A percentile compares a stretch with the other conserved stretches of the same genome.
Evolutionary conservation across 2,888 invertebrate species (phyloP).

Genomic region (Hirtodrosophila histrioides): DNA sequence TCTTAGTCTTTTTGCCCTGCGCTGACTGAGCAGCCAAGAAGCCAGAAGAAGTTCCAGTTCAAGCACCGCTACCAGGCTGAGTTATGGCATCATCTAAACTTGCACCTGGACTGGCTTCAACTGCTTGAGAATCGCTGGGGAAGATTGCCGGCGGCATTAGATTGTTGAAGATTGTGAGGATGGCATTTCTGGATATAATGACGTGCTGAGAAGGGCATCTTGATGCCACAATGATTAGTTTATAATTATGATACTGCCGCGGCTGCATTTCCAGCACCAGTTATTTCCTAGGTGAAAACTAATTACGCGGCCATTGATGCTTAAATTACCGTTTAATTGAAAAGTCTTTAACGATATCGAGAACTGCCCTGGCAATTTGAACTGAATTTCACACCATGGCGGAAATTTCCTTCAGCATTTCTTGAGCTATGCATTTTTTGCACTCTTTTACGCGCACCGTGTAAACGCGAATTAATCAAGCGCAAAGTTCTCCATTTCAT

Average conservation of each 20-base stretch:
- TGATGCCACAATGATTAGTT: constrained; percentile 72
- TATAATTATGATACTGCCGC: constrained; percentile 66
- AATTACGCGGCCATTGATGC: constrained; percentile 21
- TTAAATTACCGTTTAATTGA: constrained; percentile 67
- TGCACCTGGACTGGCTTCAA: constrained; percentile 62
- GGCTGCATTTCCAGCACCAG: constrained; percentile 13
- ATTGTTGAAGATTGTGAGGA: constrained; percentile 46
- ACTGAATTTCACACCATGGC: no score
- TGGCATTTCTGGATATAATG: constrained; percentile 64
- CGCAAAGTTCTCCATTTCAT: no score
- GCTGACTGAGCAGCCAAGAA: not conserved
- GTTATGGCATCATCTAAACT: constrained; percentile 80
- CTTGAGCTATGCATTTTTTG: no score
- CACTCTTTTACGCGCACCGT: no score
- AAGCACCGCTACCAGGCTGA: constrained; percentile 40
- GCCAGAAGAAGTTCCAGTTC: constrained; percentile 31
- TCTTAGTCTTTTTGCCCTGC: constrained; percentile 34
- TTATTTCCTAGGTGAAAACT: constrained; percentile 18
- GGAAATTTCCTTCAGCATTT: no score
- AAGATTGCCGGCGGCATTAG: constrained; percentile 50
- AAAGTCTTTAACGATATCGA: constrained; percentile 48
- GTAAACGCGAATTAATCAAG: no score
- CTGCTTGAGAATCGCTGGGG: constrained; percentile 8
- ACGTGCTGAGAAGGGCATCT: constrained; percentile 72
- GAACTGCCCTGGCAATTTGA: not conserved